phyloP scores from a whole-genome alignment of 1,140 invertebrate genomes.

The Zaprionus africanus region DNA sequence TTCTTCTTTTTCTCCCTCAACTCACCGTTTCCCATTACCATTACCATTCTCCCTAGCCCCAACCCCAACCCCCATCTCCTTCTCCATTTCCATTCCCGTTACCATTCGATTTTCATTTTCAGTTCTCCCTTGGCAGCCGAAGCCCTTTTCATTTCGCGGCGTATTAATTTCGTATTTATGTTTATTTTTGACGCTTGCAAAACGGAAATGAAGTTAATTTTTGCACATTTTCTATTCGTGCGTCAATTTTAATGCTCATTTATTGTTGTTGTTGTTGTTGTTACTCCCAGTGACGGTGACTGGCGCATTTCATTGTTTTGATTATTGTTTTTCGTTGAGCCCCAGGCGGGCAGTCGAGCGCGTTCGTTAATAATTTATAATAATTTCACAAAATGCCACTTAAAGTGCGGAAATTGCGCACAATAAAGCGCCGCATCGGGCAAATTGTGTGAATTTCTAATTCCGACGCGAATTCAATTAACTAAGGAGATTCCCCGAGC shows the following conservation, averaged over 20 bases:
- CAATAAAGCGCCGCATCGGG: slow-evolving; percentile 43
- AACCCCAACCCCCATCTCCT: background rate
- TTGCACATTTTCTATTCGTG: slow-evolving; percentile 61
- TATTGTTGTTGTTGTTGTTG: slow-evolving; percentile 36
- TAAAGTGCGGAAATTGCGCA: slow-evolving; percentile 63
- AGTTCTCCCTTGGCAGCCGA: background rate
- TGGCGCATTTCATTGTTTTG: slow-evolving; percentile 38
- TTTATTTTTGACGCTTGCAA: slow-evolving; percentile 44
- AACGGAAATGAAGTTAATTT: slow-evolving; percentile 62
- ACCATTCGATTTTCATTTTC: background rate
- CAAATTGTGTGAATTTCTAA: slow-evolving; percentile 52
- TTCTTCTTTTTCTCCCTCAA: background rate
- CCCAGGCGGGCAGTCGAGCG: slow-evolving; percentile 18
- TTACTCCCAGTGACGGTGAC: background rate
- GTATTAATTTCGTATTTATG: slow-evolving; percentile 58
- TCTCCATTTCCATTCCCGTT: slow-evolving; percentile 1
- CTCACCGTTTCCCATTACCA: background rate
- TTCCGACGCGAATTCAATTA: slow-evolving; percentile 51
- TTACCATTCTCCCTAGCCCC: background rate
- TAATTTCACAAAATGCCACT: slow-evolving; percentile 67
- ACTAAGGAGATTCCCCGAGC: slow-evolving; percentile 1
- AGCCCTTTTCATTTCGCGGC: slow-evolving; percentile 32
- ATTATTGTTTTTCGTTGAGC: slow-evolving; percentile 43
- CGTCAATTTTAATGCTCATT: slow-evolving; percentile 54
- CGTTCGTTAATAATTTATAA: slow-evolving; percentile 62